Conservation (phyloP, 1,140 invertebrate species). For the Brachionus sp. region DNA sequence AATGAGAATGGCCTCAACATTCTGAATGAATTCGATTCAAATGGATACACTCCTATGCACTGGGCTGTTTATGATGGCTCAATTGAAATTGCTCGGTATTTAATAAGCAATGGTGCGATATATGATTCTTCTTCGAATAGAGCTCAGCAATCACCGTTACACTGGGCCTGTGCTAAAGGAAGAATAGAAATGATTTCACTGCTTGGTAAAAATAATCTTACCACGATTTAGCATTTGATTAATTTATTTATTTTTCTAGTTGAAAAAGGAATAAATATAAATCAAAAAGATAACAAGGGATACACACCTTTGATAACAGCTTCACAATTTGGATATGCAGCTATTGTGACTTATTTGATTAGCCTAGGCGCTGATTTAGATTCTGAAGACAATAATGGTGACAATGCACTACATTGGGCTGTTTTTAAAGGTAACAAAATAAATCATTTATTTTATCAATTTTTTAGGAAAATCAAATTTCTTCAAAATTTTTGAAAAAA, state of each 20-base stretch:
- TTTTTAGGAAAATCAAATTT: neutral
- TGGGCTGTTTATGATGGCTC: conserved; percentile 84
- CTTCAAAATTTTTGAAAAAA: no score
- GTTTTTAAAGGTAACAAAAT: conserved; percentile 72
- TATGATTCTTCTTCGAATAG: conserved; percentile 15
- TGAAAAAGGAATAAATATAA: conserved; percentile 72
- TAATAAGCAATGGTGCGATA: neutral
- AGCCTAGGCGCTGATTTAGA: conserved; percentile 79
- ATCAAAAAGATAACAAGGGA: conserved; percentile 83
- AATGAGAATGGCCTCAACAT: neutral
- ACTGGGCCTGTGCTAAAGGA: conserved; percentile 39
- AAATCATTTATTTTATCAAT: neutral
- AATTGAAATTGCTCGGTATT: neutral
- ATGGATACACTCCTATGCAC: conserved; percentile 83
- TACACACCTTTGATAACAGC: conserved; percentile 83
- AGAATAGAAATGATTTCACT: conserved; percentile 13
- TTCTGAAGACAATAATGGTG: conserved; percentile 81
- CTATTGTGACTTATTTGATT: conserved; percentile 78
- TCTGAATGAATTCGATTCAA: conserved; percentile 67
- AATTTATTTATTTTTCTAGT: neutral
- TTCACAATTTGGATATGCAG: conserved; percentile 84
- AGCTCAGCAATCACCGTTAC: conserved; percentile 7
- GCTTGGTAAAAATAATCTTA: neutral
- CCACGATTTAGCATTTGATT: neutral
- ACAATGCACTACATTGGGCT: conserved; percentile 86